Evolutionary conservation across 2,888 invertebrate species (phyloP).

Genomic region (Listrodromus nycthemerus): DNA sequence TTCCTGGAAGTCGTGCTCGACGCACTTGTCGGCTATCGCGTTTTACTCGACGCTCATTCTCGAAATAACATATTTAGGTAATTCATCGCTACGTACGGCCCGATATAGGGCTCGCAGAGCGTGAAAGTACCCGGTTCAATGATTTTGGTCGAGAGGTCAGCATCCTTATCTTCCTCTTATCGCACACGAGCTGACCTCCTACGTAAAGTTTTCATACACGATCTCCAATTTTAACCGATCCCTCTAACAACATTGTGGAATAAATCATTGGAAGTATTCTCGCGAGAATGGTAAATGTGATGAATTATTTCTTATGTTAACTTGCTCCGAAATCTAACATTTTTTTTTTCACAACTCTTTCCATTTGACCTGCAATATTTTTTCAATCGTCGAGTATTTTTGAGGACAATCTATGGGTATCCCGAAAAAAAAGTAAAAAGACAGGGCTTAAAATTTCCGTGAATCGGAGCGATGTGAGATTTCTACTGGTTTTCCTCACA

Average conservation of each 20-base stretch:
- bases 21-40: slow-evolving; percentile 4
- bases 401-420: too few species aligned
- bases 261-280: background rate
- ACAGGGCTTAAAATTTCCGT: background rate
- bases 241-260: slow-evolving; percentile 17
- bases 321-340: background rate
- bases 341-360: too few species aligned
- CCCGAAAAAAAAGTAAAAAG: too few species aligned
- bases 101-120: slow-evolving; percentile 14
- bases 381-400: too few species aligned
- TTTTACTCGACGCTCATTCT: background rate
- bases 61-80: slow-evolving; percentile 28
- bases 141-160: slow-evolving; percentile 77
- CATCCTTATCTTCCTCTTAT: slow-evolving; percentile 69
- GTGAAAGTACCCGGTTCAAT: slow-evolving; percentile 35
- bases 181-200: slow-evolving; percentile 13
- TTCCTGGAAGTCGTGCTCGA: slow-evolving; percentile 19
- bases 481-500: slow-evolving; percentile 2
- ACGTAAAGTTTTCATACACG: slow-evolving; percentile 24
- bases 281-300: too few species aligned
- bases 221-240: slow-evolving; percentile 13
- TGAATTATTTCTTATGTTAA: too few species aligned
- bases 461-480: slow-evolving; percentile 19
- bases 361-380: too few species aligned
- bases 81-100: slow-evolving; percentile 36